phyloP scores from a whole-genome alignment of 2,888 invertebrate species.

The Ophioninae sp. region DNA sequence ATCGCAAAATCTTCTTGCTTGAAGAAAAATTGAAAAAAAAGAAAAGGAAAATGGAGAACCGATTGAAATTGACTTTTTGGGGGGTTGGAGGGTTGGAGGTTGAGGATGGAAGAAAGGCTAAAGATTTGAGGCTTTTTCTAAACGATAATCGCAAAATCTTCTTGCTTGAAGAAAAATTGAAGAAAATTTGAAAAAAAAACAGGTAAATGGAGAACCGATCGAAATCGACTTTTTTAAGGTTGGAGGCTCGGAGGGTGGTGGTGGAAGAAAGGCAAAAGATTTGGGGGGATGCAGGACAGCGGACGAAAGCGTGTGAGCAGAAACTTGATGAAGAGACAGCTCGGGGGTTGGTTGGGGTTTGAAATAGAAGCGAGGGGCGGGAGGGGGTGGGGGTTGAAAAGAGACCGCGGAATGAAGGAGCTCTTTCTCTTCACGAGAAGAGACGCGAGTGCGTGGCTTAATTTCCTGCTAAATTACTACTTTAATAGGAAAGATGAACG shows the following conservation, averaged over 20 bases:
- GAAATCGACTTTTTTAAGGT: not conserved
- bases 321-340: not conserved
- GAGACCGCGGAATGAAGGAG: constrained; percentile 68
- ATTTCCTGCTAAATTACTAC: constrained; percentile 82
- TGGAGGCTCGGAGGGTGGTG: not conserved
- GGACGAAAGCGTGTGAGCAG: constrained; percentile 34
- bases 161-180: not conserved
- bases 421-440: constrained; percentile 67
- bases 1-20: constrained; percentile 73
- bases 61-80: not conserved
- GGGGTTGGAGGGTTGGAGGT: not conserved
- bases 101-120: not conserved
- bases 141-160: constrained; percentile 75
- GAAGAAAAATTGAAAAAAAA: not conserved
- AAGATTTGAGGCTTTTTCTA: constrained; percentile 59
- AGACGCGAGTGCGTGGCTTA: constrained; percentile 79
- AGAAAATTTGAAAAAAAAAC: not conserved
- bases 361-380: constrained; percentile 37
- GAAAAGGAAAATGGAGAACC: not conserved
- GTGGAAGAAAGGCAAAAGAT: not conserved
- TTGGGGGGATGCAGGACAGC: constrained; percentile 36
- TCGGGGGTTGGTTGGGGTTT: constrained; percentile 17
- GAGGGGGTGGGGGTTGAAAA: constrained; percentile 53
- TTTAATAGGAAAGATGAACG: constrained; percentile 81
- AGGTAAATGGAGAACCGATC: not conserved